Percentiles rank a stretch among this genome's conserved stretches.
Conservation (phyloP, 2,113 vertebrate genomes). For the Raphicerus campestris region DNA sequence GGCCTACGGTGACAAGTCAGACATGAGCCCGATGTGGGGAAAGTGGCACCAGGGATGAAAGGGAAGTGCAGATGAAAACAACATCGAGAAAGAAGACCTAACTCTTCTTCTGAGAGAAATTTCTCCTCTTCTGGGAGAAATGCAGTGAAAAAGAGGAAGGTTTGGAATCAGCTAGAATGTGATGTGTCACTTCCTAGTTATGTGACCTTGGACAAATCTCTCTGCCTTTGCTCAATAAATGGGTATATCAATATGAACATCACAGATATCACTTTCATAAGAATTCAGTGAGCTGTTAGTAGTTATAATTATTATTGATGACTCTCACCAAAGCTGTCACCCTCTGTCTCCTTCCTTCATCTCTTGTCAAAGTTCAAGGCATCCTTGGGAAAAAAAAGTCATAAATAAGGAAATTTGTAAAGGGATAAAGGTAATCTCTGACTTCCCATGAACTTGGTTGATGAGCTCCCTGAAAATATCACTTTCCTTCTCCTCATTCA, state of each 20-base stretch:
- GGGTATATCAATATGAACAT: not conserved
- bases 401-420: not conserved
- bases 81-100: not conserved
- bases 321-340: not conserved
- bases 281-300: not conserved
- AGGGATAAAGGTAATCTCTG: not conserved
- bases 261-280: not conserved
- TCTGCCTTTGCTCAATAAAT: not conserved
- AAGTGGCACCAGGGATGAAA: not conserved
- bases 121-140: not conserved
- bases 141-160: not conserved
- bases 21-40: not conserved
- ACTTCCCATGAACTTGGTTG: not conserved
- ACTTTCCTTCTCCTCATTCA: not conserved
- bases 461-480: not conserved
- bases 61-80: not conserved
- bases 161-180: not conserved
- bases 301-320: not conserved
- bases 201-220: not conserved
- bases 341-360: not conserved
- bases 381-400: not conserved
- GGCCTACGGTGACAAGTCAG: not conserved
- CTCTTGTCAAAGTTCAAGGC: not conserved
- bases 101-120: too few relatives aligned
- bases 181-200: not conserved